Percentiles rank a stretch among this genome's conserved stretches.
phyloP scores from a whole-genome alignment of 2,113 vertebrate genomes.

The Serilophus lunatus region DNA sequence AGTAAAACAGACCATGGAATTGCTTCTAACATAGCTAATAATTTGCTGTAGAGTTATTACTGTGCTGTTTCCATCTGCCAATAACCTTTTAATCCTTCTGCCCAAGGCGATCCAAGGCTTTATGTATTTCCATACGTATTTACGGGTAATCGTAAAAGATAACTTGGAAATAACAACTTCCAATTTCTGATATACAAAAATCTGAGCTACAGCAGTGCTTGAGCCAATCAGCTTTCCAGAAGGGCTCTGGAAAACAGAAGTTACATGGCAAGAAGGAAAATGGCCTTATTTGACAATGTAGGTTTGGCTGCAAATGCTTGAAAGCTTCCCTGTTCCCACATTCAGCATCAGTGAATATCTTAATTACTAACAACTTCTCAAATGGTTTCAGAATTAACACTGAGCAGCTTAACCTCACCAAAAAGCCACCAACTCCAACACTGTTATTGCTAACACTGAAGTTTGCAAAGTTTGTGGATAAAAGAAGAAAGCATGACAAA shows the following conservation, averaged over 20 bases:
- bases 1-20: neutral
- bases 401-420: neutral
- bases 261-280: neutral
- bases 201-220: neutral
- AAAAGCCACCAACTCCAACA: neutral
- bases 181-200: neutral
- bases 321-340: neutral
- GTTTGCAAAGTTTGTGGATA: neutral
- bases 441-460: neutral
- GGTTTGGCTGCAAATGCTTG: neutral
- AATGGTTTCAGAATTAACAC: neutral
- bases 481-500: neutral
- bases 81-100: slow-evolving; percentile 40
- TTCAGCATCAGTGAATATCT: neutral
- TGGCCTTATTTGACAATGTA: neutral
- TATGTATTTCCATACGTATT: neutral
- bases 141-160: neutral
- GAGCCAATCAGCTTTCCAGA: neutral
- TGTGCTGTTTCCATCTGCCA: neutral
- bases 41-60: slow-evolving; percentile 30
- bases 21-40: slow-evolving; percentile 43
- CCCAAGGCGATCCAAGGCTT: slow-evolving; percentile 20
- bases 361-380: neutral
- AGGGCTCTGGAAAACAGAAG: neutral
- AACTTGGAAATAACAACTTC: neutral